Base-by-base conservation (phyloP, 2,888 invertebrate genomes). In the Nesidiocoris tenuis region DNA sequence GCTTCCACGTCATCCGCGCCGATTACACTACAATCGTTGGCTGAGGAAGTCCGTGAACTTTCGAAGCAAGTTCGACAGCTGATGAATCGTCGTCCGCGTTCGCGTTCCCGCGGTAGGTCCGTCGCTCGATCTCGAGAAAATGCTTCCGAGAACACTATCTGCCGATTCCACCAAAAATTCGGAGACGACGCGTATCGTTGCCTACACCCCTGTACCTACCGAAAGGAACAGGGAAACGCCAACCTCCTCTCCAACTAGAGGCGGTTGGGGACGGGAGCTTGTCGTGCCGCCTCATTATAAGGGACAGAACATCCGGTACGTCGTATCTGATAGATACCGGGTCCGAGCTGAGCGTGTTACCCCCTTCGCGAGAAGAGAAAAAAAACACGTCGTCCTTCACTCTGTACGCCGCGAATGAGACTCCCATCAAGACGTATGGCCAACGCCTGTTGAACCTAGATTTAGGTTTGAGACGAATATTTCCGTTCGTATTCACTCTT, bases 361-460 rank as follows among this genome's bases (percentile, higher is more conserved):
- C 64, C 16, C 23, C 64, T n/a, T 16, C 16, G 12, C 64, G n/a
- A n/a, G 7, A 22, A 22, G 64, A 64, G 16, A 9, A n/a, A 7
- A 23, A 21, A 7, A 9, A 21, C 5, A 21, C n/a, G 16, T 24
- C 24, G 1, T 17, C 16, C 18, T 12, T 23, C 1, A 66, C 57
- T 9, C 57, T 75, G 16, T 75, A 17, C 59, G 75, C 75, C 1
- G 66, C 75, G 7, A 75, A 75, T 57, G 66, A 24, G 3, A 5
- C 75, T 5, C 65, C 19, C n/a, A 75, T 75, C 12, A 55, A 56
- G 19, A 75, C 75, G 18, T 75, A 66, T 54, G 66, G 66, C 3
- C 55, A 67, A 65, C 54, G 64, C 18, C 65, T 54, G 22, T 25
- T 75, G 9, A 25, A 22, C 17, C 55, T 75, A n/a, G 56, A 66